These are phyloP conservation scores for Tichodroma muraria DNA, from an alignment of 2,113 vertebrate genomes.

Conservation along the genomic window DNA sequence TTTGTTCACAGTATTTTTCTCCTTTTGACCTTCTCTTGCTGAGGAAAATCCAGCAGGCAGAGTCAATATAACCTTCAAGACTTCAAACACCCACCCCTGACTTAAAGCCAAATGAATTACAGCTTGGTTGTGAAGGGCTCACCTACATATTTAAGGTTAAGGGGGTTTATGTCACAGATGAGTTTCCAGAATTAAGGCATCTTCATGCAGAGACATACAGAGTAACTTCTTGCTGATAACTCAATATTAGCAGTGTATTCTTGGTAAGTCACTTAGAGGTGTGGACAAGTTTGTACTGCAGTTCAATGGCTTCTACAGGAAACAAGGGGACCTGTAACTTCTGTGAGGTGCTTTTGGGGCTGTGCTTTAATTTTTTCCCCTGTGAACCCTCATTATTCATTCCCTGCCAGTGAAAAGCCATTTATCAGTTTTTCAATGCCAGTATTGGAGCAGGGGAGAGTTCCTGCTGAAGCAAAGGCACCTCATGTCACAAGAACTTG, in stretches of 20 bases:
- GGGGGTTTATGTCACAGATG: rapidly evolving
- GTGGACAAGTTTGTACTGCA: not conserved
- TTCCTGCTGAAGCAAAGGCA: not conserved
- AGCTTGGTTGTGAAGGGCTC: not conserved
- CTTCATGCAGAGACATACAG: not conserved
- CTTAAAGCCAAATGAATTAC: not conserved
- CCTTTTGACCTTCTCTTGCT: not conserved
- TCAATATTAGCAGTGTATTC: not conserved
- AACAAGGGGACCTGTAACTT: not conserved
- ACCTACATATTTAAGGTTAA: not conserved
- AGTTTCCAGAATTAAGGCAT: not conserved
- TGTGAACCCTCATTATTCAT: not conserved
- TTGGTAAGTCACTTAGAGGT: not conserved
- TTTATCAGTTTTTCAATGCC: not conserved
- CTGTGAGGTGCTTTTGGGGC: not conserved
- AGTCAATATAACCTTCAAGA: not conserved
- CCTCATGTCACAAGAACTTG: not conserved
- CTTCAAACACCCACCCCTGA: not conserved
- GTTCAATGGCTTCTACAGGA: not conserved
- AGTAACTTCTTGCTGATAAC: not conserved
- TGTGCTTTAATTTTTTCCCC: not conserved
- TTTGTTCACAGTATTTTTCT: not conserved
- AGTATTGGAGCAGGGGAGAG: not conserved
- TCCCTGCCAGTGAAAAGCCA: not conserved
- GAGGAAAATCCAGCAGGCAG: not conserved